A percentile compares a stretch with the other conserved stretches of the same genome.
phyloP scores from a whole-genome alignment of 2,113 vertebrate genomes.

The Sylvietta virens region DNA sequence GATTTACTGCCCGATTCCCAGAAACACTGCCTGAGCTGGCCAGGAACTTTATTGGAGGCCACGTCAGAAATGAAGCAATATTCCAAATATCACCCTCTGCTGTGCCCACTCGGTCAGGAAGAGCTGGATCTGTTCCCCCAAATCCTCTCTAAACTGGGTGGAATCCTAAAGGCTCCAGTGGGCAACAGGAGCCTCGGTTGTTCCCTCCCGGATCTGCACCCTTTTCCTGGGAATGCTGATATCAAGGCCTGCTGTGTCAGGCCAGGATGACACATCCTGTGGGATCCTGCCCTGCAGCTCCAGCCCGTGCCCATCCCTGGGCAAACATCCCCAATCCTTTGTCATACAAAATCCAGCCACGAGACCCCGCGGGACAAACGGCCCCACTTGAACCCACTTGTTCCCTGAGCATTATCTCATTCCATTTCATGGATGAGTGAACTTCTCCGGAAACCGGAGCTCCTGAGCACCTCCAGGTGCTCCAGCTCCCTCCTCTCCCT shows the following conservation, averaged over 20 bases:
- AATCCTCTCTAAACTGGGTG: background rate
- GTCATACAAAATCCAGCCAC: background rate
- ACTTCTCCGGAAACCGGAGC: background rate
- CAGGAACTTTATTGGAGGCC: background rate
- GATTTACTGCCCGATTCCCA: background rate
- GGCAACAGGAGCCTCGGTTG: fast-evolving
- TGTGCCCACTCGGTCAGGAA: background rate
- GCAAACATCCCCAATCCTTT: background rate
- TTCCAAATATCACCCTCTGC: background rate
- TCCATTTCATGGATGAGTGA: background rate
- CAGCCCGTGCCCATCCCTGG: background rate
- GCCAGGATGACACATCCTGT: background rate
- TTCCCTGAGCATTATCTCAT: background rate
- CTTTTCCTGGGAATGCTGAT: background rate
- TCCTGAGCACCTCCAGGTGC: background rate
- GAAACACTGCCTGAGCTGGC: background rate
- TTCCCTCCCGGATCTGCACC: background rate
- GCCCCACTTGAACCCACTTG: background rate
- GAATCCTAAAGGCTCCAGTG: background rate
- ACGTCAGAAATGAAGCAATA: background rate
- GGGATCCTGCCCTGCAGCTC: background rate
- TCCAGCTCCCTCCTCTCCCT: background rate
- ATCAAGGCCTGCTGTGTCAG: background rate
- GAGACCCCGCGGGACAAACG: background rate
- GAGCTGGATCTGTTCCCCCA: background rate